Evolutionary conservation across 2,797 vertebrate species (phyloP).

Genomic region (Oryzias sinensis): DNA sequence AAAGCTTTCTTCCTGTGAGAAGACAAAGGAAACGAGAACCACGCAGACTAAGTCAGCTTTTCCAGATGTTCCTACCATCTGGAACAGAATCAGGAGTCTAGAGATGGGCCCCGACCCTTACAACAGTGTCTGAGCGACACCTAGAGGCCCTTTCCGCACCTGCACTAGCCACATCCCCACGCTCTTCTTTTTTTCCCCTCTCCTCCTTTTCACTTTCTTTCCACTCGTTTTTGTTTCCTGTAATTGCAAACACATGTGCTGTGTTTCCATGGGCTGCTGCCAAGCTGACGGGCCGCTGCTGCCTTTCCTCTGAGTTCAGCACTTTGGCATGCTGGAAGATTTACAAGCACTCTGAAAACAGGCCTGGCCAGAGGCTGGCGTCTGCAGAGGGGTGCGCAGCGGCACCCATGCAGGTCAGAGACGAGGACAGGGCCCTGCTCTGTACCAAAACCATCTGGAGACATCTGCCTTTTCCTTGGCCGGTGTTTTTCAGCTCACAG

Average conservation of each 20-base stretch:
- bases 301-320: constrained; percentile 64
- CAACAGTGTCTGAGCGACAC: constrained; percentile 47
- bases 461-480: background rate
- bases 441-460: background rate
- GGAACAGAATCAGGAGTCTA: constrained; percentile 46
- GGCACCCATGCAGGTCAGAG: constrained; percentile 4
- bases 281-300: constrained; percentile 59
- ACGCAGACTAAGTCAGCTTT: constrained; percentile 43
- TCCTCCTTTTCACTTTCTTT: constrained; percentile 23
- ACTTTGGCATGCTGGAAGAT: constrained; percentile 44
- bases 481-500: background rate
- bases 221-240: constrained; percentile 76
- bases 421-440: constrained; percentile 30
- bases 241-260: constrained; percentile 80
- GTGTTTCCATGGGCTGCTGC: constrained; percentile 76
- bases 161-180: constrained; percentile 50
- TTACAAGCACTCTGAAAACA: constrained; percentile 25
- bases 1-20: background rate
- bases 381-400: constrained; percentile 7
- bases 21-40: constrained; percentile 48
- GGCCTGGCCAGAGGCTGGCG: constrained; percentile 15
- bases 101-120: constrained; percentile 40
- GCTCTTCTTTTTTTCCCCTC: constrained; percentile 6
- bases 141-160: constrained; percentile 23
- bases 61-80: constrained; percentile 65